A percentile compares a stretch with the other conserved stretches of the same genome.
These are phyloP conservation scores for Lepisosteus osseus DNA, from an alignment of 2,113 vertebrate genomes.

Conservation along the genomic window DNA sequence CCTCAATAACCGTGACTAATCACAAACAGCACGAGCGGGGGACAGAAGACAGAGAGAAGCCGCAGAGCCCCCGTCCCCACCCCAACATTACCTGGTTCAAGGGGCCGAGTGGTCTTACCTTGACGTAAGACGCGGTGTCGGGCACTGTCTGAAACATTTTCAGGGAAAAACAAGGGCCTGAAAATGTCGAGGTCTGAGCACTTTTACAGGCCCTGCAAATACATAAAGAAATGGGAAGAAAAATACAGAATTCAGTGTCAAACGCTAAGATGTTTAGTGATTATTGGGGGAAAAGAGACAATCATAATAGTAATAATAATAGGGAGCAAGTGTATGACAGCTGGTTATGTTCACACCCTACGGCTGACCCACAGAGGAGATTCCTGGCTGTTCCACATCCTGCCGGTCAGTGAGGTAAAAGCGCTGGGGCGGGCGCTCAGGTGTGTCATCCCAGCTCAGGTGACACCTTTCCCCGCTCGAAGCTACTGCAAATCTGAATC, in stretches of 20 bases:
- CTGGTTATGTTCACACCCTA: not conserved
- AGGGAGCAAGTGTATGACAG: not conserved
- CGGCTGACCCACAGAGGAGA: constrained; percentile 3
- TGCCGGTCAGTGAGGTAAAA: constrained; percentile 1
- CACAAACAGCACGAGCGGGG: too few species aligned
- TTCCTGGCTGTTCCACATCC: not conserved
- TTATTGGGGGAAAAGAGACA: not conserved
- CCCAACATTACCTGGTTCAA: constrained; percentile 78
- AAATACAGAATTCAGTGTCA: too few species aligned
- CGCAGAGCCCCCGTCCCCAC: constrained; percentile 10
- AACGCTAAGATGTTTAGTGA: too few species aligned
- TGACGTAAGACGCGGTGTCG: constrained; percentile 95
- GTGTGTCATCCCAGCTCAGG: not conserved
- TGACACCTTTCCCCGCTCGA: too few species aligned
- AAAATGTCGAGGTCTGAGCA: constrained; percentile 48
- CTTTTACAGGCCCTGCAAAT: constrained; percentile 40
- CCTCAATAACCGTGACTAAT: too few species aligned
- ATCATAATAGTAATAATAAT: not conserved
- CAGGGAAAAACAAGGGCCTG: constrained; percentile 53
- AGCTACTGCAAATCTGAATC: not conserved
- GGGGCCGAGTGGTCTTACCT: constrained; percentile 87
- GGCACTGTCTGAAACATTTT: constrained; percentile 97
- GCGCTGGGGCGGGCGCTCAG: not conserved
- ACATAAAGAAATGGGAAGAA: not conserved
- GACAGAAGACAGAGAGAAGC: not conserved